phyloP scores from a whole-genome alignment of 2,113 vertebrate species.

The Lepisosteus osseus region DNA sequence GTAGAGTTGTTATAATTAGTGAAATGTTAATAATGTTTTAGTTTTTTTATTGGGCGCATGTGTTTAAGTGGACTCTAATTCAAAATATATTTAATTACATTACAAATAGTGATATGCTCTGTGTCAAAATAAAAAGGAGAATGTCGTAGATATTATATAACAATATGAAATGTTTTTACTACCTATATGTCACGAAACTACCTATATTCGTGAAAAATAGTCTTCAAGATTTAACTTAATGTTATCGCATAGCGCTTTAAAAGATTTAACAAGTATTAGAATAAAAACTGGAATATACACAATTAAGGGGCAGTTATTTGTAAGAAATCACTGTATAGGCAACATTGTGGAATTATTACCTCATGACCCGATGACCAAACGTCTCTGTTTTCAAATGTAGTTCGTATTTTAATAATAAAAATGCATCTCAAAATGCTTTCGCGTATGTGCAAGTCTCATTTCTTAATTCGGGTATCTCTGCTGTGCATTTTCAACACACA shows the following conservation, averaged over 20 bases:
- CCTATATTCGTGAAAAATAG: constrained; percentile 48
- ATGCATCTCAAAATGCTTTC: constrained; percentile 60
- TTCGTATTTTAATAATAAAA: constrained; percentile 96
- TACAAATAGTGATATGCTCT: not conserved
- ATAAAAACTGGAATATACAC: not conserved
- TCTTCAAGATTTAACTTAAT: constrained; percentile 49
- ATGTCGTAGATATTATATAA: constrained; percentile 35
- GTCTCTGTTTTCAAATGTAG: constrained; percentile 81
- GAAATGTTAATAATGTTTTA: constrained; percentile 8
- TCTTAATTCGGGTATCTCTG: not conserved
- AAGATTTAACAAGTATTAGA: constrained; percentile 31
- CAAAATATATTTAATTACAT: constrained; percentile 37
- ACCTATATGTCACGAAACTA: constrained; percentile 66
- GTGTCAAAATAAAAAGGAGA: not conserved
- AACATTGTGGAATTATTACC: constrained; percentile 84
- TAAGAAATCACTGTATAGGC: constrained; percentile 65
- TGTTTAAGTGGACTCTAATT: constrained; percentile 33
- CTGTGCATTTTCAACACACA: not conserved
- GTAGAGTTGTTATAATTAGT: constrained; percentile 23
- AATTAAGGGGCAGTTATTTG: constrained; percentile 25
- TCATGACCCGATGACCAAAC: constrained; percentile 88
- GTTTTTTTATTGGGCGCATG: constrained; percentile 36
- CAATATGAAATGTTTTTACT: constrained; percentile 47
- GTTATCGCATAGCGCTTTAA: constrained; percentile 34
- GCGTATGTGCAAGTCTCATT: constrained; percentile 21